These are phyloP conservation scores for Gallinago jamesoni DNA, from an alignment of 2,113 vertebrate genomes.

Conservation along the genomic window DNA sequence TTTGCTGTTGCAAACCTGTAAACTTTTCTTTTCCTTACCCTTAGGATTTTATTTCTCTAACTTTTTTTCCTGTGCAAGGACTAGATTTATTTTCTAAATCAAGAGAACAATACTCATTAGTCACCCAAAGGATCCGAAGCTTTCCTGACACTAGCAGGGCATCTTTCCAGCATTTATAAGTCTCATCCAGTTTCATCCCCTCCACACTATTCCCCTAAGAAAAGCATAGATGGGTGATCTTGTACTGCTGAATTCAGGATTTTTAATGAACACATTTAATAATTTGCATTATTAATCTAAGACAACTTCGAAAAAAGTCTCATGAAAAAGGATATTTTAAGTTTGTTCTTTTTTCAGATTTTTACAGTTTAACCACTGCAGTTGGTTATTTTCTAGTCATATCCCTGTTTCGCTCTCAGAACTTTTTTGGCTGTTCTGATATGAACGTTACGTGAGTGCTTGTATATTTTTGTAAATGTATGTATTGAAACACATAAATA, in stretches of 20 bases:
- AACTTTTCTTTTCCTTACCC: background rate
- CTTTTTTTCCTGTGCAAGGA: background rate
- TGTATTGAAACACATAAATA: background rate
- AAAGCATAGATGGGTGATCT: background rate
- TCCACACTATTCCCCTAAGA: background rate
- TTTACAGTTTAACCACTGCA: background rate
- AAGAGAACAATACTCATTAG: background rate
- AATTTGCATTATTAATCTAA: background rate
- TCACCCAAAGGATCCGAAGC: background rate
- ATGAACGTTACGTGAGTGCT: background rate
- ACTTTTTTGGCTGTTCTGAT: background rate
- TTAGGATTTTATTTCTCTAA: background rate
- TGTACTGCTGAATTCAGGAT: background rate
- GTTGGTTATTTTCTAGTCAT: background rate
- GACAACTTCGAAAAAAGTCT: background rate
- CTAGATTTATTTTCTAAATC: background rate
- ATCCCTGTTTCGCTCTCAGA: background rate
- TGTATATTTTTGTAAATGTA: background rate
- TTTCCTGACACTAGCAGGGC: background rate
- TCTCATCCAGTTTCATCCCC: background rate
- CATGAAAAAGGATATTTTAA: background rate
- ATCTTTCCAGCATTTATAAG: background rate
- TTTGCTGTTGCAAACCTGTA: background rate
- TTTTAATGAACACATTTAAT: background rate
- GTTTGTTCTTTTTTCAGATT: background rate